Conservation (phyloP, 2,888 invertebrate genomes). For the Athetis lepigone region DNA sequence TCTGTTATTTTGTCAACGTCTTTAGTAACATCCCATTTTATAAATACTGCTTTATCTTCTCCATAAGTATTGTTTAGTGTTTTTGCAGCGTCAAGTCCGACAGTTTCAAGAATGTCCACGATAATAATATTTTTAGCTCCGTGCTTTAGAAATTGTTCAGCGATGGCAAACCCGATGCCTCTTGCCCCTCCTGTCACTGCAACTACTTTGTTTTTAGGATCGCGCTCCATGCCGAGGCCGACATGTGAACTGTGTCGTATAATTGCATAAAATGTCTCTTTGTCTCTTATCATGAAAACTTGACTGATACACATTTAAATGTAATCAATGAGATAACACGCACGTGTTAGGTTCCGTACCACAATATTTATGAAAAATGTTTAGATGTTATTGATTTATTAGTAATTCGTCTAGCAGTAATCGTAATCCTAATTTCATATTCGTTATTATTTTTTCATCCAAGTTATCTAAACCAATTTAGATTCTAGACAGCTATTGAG, state of each 20-base stretch:
- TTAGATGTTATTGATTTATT: too few species aligned
- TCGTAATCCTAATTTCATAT: too few species aligned
- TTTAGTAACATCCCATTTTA: slow-evolving; percentile 85
- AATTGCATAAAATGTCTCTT: too few species aligned
- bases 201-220: slow-evolving; percentile 64
- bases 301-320: not conserved
- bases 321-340: not conserved
- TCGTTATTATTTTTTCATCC: too few species aligned
- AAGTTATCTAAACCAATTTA: too few species aligned
- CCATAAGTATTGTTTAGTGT: slow-evolving; percentile 82
- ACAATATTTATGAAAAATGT: too few species aligned
- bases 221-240: too few species aligned
- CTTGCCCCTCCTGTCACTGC: slow-evolving; percentile 88
- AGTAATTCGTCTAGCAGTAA: too few species aligned
- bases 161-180: slow-evolving; percentile 87
- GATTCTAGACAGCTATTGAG: too few species aligned
- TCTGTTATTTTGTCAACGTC: slow-evolving; percentile 80
- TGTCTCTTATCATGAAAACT: slow-evolving; percentile 10
- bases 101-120: slow-evolving; percentile 64
- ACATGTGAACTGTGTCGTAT: too few species aligned
- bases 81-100: slow-evolving; percentile 75
- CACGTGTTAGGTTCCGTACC: too few species aligned
- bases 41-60: slow-evolving; percentile 79
- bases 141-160: slow-evolving; percentile 80
- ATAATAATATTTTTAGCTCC: slow-evolving; percentile 70